Evolutionary conservation across 2,113 vertebrate species (phyloP).

Genomic region (Atrichornis clamosus): DNA sequence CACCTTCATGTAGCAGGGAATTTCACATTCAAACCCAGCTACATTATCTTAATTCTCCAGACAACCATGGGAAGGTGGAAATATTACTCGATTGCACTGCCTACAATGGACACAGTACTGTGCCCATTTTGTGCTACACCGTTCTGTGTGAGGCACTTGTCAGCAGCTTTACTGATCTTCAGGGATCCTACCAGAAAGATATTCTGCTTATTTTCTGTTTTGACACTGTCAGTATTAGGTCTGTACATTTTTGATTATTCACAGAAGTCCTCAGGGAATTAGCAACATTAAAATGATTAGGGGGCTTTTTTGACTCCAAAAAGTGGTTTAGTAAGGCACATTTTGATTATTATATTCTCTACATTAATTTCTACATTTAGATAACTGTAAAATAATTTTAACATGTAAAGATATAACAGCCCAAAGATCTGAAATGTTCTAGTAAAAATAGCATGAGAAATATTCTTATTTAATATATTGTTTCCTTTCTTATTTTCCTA

Average conservation of each 20-base stretch:
- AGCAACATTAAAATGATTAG: background rate
- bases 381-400: background rate
- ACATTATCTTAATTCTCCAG: background rate
- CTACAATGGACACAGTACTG: background rate
- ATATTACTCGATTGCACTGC: background rate
- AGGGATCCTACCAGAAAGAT: background rate
- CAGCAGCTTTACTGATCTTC: background rate
- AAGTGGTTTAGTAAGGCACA: background rate
- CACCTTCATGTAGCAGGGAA: background rate
- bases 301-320: background rate
- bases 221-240: background rate
- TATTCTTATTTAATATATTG: background rate
- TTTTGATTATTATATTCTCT: background rate
- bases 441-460: background rate
- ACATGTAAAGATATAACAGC: background rate
- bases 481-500: background rate
- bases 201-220: background rate
- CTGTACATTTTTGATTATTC: background rate
- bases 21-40: background rate
- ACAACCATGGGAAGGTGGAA: background rate
- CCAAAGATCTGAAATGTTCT: background rate
- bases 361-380: background rate
- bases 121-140: background rate
- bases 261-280: background rate
- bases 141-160: background rate